phyloP scores from a whole-genome alignment of 1,140 invertebrate species.

The Triops longicaudatus region DNA sequence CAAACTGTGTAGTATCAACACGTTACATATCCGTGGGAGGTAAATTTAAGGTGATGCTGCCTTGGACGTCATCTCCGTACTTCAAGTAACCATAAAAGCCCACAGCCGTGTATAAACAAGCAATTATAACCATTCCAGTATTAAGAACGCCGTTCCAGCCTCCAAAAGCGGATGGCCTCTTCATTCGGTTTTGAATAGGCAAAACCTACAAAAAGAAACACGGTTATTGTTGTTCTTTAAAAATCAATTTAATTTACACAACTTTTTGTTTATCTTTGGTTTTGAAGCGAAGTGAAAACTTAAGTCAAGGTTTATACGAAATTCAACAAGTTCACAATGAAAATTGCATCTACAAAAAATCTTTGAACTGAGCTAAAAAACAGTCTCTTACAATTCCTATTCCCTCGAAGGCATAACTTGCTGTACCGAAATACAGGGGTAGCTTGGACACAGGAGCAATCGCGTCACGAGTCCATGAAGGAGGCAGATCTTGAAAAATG shows the following conservation, averaged over 20 bases:
- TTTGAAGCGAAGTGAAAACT: too few relatives aligned
- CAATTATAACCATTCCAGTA: conserved; percentile 77
- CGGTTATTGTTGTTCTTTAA: background rate
- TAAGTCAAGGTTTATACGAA: too few relatives aligned
- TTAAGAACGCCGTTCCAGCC: conserved; percentile 77
- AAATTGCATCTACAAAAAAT: conserved; percentile 32
- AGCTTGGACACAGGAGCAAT: conserved; percentile 57
- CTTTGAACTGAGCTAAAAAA: background rate
- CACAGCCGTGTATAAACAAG: conserved; percentile 67
- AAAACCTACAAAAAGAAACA: conserved; percentile 50
- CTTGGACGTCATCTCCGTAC: conserved; percentile 66
- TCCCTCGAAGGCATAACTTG: conserved; percentile 65
- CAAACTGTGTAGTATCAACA: background rate
- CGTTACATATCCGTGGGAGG: conserved; percentile 55
- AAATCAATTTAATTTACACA: background rate
- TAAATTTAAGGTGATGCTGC: conserved; percentile 80
- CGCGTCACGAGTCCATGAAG: conserved; percentile 46
- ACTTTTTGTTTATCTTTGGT: too few relatives aligned
- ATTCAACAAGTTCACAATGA: background rate
- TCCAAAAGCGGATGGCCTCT: conserved; percentile 67
- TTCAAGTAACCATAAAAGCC: conserved; percentile 90
- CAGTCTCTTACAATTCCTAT: conserved; percentile 68
- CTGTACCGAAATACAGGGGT: conserved; percentile 57
- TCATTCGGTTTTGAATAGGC: conserved; percentile 85
- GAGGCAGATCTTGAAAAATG: conserved; percentile 63